Evolutionary conservation across 2,113 vertebrate species (phyloP).

Genomic region (Bostrychus sinensis): DNA sequence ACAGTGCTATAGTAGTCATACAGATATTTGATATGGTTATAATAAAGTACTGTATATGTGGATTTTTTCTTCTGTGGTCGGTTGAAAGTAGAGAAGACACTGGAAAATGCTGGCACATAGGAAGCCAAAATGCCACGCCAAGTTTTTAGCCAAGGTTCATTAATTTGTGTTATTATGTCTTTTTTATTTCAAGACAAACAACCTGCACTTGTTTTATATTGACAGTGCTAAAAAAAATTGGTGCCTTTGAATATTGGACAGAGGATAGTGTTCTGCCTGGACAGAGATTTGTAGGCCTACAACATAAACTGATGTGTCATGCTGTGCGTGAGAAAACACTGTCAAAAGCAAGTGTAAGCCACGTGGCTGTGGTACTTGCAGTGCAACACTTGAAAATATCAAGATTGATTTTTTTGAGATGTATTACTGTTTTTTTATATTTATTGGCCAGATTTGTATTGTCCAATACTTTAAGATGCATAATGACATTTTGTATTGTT

Average conservation of each 20-base stretch:
- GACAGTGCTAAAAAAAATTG: slow-evolving; percentile 61
- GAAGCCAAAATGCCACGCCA: slow-evolving; percentile 39
- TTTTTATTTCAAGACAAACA: slow-evolving; percentile 42
- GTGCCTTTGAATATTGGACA: slow-evolving; percentile 68
- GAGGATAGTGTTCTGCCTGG: slow-evolving; percentile 58
- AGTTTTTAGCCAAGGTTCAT: slow-evolving; percentile 44
- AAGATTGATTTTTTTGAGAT: slow-evolving; percentile 44
- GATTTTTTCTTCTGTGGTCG: slow-evolving; percentile 18
- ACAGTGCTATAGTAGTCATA: slow-evolving; percentile 3
- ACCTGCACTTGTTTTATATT: slow-evolving; percentile 63
- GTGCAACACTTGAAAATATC: slow-evolving; percentile 74
- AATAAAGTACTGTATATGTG: slow-evolving; percentile 14
- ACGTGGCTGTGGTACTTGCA: slow-evolving; percentile 64
- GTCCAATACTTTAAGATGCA: slow-evolving; percentile 58
- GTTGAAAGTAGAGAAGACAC: slow-evolving; percentile 65
- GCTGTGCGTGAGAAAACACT: slow-evolving; percentile 72
- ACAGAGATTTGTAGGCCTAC: slow-evolving; percentile 62
- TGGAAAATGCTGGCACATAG: slow-evolving; percentile 67
- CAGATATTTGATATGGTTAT: slow-evolving; percentile 20
- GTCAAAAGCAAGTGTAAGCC: slow-evolving; percentile 61
- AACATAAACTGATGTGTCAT: slow-evolving; percentile 55
- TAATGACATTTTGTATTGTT: slow-evolving; percentile 51
- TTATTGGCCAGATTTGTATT: slow-evolving; percentile 70
- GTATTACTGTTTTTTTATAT: slow-evolving; percentile 62
- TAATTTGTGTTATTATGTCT: slow-evolving; percentile 28